Percentiles rank a stretch among this genome's conserved stretches.
phyloP scores from a whole-genome alignment of 1,140 invertebrate genomes.

The Anastrepha obliqua region DNA sequence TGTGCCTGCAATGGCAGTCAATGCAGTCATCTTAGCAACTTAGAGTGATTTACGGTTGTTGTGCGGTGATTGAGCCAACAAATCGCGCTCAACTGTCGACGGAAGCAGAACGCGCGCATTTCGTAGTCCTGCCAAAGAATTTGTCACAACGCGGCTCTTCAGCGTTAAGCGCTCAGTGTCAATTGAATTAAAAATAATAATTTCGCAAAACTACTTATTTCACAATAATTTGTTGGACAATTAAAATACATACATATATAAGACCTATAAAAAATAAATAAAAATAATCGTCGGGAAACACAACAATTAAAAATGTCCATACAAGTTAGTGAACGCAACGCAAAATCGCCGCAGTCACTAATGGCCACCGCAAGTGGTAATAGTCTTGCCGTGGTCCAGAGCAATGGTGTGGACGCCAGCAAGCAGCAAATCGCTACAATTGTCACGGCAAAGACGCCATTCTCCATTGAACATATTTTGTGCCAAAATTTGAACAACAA shows the following conservation, averaged over 20 bases:
- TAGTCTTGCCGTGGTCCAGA: background rate
- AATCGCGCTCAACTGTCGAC: constrained; percentile 72
- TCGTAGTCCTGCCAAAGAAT: constrained; percentile 14
- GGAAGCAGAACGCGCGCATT: constrained; percentile 71
- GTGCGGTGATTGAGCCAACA: constrained; percentile 73
- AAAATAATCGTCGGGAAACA: background rate
- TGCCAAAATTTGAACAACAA: constrained; percentile 72
- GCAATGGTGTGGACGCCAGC: constrained; percentile 32
- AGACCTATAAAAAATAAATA: background rate
- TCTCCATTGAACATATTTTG: constrained; percentile 73
- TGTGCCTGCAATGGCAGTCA: background rate
- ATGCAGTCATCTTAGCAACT: constrained; percentile 58
- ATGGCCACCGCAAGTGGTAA: background rate
- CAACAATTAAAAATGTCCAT: constrained; percentile 54
- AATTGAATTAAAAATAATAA: too few species aligned
- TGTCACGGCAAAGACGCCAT: constrained; percentile 71
- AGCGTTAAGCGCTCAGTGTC: too few species aligned
- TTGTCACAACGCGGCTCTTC: background rate
- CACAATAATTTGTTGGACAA: too few species aligned
- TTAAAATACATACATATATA: too few species aligned
- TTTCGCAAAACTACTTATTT: too few species aligned
- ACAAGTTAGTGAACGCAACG: constrained; percentile 56
- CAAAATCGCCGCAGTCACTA: constrained; percentile 55
- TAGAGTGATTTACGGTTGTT: constrained; percentile 73
- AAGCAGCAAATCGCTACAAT: constrained; percentile 63